phyloP scores from a whole-genome alignment of 2,797 vertebrate species.

The Helarctos malayanus region DNA sequence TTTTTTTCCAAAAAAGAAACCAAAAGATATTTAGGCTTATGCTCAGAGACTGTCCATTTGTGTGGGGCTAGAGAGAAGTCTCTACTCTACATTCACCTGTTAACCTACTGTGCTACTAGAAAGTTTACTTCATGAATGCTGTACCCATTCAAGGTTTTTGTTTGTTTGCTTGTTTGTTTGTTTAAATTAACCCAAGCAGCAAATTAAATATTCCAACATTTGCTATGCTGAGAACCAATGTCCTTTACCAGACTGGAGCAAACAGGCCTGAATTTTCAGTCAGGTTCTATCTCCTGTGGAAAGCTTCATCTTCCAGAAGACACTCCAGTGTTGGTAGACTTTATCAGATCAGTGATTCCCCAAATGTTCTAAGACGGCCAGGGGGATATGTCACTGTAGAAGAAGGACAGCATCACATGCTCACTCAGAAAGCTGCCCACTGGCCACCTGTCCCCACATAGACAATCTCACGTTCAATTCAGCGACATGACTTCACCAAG shows the following conservation, averaged over 20 bases:
- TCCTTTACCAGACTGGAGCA: not conserved
- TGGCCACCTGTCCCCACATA: not conserved
- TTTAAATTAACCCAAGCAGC: not conserved
- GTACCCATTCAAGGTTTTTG: not conserved
- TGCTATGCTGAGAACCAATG: not conserved
- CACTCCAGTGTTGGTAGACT: not conserved
- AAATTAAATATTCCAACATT: conserved; percentile 20
- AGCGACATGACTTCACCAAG: not conserved
- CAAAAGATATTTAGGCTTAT: not conserved
- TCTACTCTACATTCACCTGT: not conserved
- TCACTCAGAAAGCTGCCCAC: not conserved
- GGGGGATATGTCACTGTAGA: not conserved
- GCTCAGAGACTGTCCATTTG: not conserved
- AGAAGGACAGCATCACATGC: not conserved
- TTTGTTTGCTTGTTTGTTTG: not conserved
- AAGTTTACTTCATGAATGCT: not conserved
- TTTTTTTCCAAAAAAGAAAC: conserved; percentile 20
- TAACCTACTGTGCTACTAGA: not conserved
- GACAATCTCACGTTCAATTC: not conserved
- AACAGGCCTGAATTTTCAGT: not conserved
- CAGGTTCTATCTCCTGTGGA: not conserved
- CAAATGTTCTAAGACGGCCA: not conserved
- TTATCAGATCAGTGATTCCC: not conserved
- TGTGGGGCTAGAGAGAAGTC: not conserved
- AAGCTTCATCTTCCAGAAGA: conserved; percentile 10